Conservation (phyloP, 1,140 invertebrate genomes). For the Atta texana region DNA sequence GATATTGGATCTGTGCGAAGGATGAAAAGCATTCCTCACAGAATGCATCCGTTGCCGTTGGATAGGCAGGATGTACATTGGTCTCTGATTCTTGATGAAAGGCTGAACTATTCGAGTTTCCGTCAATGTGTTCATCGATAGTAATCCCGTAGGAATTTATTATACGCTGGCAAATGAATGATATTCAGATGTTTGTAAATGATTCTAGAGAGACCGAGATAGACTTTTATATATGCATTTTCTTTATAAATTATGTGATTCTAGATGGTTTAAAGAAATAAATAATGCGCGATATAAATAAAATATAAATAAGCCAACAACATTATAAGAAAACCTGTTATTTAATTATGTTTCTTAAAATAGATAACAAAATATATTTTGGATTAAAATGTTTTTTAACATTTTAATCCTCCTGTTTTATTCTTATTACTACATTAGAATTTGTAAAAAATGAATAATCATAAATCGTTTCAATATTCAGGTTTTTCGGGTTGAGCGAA, state of each 20-base stretch:
- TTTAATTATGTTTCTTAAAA: neutral
- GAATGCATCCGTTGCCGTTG: constrained; percentile 57
- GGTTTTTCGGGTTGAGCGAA: neutral
- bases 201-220: neutral
- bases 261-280: neutral
- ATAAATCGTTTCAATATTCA: constrained; percentile 27
- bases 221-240: neutral
- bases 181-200: constrained; percentile 37
- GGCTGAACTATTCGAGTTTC: constrained; percentile 34
- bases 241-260: neutral
- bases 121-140: constrained; percentile 49
- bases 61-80: constrained; percentile 27
- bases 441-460: constrained; percentile 32
- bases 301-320: neutral
- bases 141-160: constrained; percentile 50
- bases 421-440: constrained; percentile 2
- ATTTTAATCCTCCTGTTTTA: neutral
- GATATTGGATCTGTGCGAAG: constrained; percentile 62
- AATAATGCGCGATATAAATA: neutral
- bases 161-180: constrained; percentile 37
- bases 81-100: constrained; percentile 48
- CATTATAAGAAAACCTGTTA: neutral
- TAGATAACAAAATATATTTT: neutral
- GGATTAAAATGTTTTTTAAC: neutral
- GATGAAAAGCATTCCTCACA: constrained; percentile 65